phyloP scores from a whole-genome alignment of 1,140 invertebrate species.

The Drosophila sturtevanti region DNA sequence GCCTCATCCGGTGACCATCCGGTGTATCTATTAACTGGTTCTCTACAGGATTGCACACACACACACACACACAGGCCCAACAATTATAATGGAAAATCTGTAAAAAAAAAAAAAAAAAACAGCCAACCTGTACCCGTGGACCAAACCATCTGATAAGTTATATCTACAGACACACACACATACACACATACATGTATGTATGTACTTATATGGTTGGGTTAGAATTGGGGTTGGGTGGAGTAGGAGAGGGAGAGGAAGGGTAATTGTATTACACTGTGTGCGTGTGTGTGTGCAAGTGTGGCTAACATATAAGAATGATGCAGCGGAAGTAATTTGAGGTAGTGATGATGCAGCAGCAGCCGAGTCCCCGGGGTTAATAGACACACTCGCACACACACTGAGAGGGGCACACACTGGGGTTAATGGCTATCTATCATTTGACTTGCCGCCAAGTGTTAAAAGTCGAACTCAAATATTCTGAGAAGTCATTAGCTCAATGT shows the following conservation, averaged over 20 bases:
- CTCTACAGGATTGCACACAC: conserved; percentile 53
- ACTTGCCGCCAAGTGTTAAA: conserved; percentile 46
- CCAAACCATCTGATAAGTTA: conserved; percentile 47
- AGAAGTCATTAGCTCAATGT: conserved; percentile 32
- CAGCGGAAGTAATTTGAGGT: conserved; percentile 79
- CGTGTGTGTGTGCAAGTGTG: conserved; percentile 16
- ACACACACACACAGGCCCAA: conserved; percentile 23
- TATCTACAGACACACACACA: conserved; percentile 27
- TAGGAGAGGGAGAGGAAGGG: conserved; percentile 3
- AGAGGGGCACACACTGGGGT: conserved; percentile 32
- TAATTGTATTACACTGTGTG: conserved; percentile 56
- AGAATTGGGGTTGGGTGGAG: too few species aligned
- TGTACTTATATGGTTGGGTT: too few species aligned
- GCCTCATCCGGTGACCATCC: conserved; percentile 72
- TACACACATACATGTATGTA: not conserved
- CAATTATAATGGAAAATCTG: conserved; percentile 64
- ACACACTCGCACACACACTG: conserved; percentile 24
- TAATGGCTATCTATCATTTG: conserved; percentile 61
- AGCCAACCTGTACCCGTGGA: conserved; percentile 40
- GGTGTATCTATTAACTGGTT: conserved; percentile 72
- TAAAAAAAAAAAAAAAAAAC: conserved; percentile 60
- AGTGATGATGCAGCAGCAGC: conserved; percentile 53
- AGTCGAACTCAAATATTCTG: conserved; percentile 22
- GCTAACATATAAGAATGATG: conserved; percentile 47
- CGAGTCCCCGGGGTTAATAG: conserved; percentile 59